Percentiles rank a stretch among this genome's conserved stretches.
phyloP scores from a whole-genome alignment of 2,113 vertebrate species.

The Brienomyrus longianalis region DNA sequence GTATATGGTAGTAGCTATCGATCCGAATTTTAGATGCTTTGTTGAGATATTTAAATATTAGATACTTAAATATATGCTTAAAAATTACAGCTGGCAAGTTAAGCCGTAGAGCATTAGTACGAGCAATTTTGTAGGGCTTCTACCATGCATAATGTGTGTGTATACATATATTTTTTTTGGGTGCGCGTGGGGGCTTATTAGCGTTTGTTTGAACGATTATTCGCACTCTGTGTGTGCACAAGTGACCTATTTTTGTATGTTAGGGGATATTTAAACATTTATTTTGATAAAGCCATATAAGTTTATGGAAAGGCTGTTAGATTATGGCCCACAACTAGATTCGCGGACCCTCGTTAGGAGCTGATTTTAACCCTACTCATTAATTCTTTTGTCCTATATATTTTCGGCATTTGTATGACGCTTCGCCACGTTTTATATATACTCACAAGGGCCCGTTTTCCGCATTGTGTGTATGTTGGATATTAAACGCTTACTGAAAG shows the following conservation, averaged over 20 bases:
- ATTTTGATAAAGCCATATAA: neutral
- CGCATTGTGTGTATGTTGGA: neutral
- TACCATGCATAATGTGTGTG: too few relatives aligned
- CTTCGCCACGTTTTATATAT: neutral
- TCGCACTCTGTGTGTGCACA: neutral
- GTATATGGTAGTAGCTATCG: too few relatives aligned
- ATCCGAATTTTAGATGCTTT: neutral
- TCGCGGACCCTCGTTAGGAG: neutral
- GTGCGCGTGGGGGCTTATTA: neutral
- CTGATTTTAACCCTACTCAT: neutral
- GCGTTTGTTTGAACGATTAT: neutral
- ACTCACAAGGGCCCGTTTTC: neutral
- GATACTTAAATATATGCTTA: neutral
- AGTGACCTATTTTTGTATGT: neutral
- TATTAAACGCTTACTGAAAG: neutral
- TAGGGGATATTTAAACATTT: neutral
- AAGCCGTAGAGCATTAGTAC: neutral
- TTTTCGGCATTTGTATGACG: neutral
- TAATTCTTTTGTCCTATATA: neutral
- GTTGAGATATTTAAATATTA: neutral
- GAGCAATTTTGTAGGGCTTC: neutral
- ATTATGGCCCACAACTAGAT: neutral
- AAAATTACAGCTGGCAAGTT: neutral
- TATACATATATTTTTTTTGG: too few relatives aligned
- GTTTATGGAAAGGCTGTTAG: neutral